These are phyloP conservation scores for Calliphora vicina DNA, from an alignment of 1,140 invertebrate genomes.

Conservation along the genomic window DNA sequence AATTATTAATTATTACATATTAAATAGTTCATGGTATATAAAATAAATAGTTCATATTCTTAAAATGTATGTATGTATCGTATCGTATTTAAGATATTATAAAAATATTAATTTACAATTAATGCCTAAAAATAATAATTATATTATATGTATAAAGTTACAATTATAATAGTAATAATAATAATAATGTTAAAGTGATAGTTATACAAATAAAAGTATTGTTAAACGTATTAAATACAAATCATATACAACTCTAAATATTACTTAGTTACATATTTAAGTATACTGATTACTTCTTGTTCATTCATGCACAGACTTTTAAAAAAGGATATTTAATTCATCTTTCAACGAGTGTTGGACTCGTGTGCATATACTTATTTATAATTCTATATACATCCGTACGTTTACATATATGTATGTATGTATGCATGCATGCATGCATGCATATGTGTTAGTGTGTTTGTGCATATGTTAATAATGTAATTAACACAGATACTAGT, in stretches of 20 bases:
- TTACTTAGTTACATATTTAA: not conserved
- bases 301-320: not conserved
- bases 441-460: not conserved
- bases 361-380: no score
- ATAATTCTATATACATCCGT: no score
- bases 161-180: no score
- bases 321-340: no score
- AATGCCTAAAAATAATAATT: not conserved
- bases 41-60: slow-evolving; percentile 8
- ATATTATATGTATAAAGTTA: not conserved
- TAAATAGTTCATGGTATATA: not conserved
- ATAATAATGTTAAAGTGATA: not conserved
- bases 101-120: slow-evolving; percentile 2
- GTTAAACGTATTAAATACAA: slow-evolving; percentile 1
- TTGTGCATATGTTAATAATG: not conserved
- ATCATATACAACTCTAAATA: not conserved
- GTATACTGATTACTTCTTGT: not conserved
- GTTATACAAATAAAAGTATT: not conserved
- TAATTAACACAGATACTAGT: slow-evolving; percentile 7
- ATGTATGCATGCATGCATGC: not conserved
- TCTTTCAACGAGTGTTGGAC: no score
- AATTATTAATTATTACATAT: not conserved
- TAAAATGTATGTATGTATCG: not conserved
- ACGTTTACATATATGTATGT: no score
- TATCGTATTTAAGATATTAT: not conserved